phyloP scores from a whole-genome alignment of 2,113 vertebrate genomes.

The Galbula dea region DNA sequence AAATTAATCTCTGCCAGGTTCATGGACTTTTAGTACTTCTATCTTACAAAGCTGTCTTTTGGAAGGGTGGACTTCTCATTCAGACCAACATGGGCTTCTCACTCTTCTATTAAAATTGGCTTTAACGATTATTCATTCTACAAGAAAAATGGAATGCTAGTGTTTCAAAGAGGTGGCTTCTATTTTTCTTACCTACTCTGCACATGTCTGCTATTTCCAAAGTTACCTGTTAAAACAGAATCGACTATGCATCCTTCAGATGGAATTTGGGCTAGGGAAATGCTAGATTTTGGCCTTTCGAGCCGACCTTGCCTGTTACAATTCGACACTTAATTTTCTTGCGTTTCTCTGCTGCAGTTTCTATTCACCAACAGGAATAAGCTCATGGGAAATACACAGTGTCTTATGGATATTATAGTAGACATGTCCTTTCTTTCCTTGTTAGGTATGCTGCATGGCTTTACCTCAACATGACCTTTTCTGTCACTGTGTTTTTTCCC shows the following conservation, averaged over 20 bases:
- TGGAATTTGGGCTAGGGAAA: background rate
- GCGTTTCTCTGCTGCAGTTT: background rate
- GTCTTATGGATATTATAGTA: background rate
- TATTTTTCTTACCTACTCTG: background rate
- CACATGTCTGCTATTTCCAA: background rate
- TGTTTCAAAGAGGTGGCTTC: background rate
- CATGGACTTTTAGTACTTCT: background rate
- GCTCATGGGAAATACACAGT: background rate
- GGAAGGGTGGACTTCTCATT: background rate
- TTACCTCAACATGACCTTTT: background rate
- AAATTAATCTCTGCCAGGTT: background rate
- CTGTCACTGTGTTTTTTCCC: background rate
- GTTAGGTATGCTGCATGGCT: background rate
- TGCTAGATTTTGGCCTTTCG: background rate
- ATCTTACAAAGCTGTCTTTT: background rate
- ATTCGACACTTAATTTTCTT: background rate
- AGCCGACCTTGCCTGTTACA: rapidly evolving
- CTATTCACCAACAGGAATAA: background rate
- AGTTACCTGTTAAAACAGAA: background rate
- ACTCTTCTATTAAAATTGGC: background rate
- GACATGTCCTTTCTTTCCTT: background rate
- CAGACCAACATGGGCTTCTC: no score
- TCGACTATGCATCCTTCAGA: background rate
- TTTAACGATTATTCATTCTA: background rate
- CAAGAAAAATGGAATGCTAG: background rate